Percentiles rank a stretch among this genome's conserved stretches.
phyloP scores from a whole-genome alignment of 2,888 invertebrate genomes.

The Onthophagus sagittarius region DNA sequence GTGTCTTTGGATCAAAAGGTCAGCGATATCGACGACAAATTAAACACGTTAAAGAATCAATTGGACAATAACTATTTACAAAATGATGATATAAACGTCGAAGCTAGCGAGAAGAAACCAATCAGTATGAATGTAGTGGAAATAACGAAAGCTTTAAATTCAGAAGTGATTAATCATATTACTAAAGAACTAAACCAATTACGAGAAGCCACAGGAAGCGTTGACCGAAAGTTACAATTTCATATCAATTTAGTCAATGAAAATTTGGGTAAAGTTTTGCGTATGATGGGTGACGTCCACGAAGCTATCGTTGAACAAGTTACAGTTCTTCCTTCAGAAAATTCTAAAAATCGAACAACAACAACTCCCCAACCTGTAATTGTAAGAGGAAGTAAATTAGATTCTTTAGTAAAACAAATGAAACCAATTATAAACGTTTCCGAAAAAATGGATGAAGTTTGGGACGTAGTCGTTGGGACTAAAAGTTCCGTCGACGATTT shows the following conservation, averaged over 20 bases:
- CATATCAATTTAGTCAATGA: constrained; percentile 81
- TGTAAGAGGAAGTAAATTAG: constrained; percentile 69
- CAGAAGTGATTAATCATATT: constrained; percentile 75
- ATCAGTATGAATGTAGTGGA: constrained; percentile 79
- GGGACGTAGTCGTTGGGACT: constrained; percentile 86
- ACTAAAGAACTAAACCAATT: constrained; percentile 77
- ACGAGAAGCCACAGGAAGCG: constrained; percentile 71
- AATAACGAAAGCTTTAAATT: constrained; percentile 78
- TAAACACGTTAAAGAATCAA: constrained; percentile 75
- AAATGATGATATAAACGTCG: constrained; percentile 76
- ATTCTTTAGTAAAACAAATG: constrained; percentile 76
- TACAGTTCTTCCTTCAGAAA: constrained; percentile 38
- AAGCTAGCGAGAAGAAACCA: constrained; percentile 83
- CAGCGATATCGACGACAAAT: constrained; percentile 74
- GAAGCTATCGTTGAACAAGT: constrained; percentile 78
- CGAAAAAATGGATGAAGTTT: constrained; percentile 88
- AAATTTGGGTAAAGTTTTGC: constrained; percentile 72
- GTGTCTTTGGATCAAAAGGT: constrained; percentile 78
- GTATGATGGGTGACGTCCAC: constrained; percentile 78
- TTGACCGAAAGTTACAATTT: constrained; percentile 79
- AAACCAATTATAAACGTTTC: constrained; percentile 81
- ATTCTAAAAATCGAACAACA: constrained; percentile 51
- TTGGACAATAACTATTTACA: constrained; percentile 76
- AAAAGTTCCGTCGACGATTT: constrained; percentile 84
- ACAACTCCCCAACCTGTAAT: constrained; percentile 61